Evolutionary conservation across 2,888 invertebrate genomes (phyloP).

Genomic region (Entomobrya proxima): DNA sequence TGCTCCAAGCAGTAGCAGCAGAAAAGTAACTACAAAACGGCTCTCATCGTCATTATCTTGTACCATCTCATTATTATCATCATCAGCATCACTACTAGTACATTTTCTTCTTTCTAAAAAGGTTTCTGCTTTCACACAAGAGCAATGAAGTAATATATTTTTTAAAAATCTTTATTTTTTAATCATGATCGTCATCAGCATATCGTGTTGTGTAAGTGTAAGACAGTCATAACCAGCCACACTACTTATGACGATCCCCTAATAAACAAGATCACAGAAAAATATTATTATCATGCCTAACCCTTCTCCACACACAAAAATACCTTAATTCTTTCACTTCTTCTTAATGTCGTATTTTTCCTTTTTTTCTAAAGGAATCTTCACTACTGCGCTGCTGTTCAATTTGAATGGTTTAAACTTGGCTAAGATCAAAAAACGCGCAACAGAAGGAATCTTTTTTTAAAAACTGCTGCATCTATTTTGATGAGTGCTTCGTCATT

Average conservation of each 20-base stretch:
- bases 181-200: conserved; percentile 23
- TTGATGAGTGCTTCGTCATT: conserved; percentile 41
- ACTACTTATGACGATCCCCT: not conserved
- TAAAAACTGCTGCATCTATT: not conserved
- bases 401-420: too few relatives aligned
- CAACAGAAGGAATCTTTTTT: not conserved
- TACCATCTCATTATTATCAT: conserved; percentile 4
- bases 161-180: conserved; percentile 4
- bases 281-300: too few relatives aligned
- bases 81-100: not conserved
- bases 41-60: conserved; percentile 38
- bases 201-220: not conserved
- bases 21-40: conserved; percentile 24
- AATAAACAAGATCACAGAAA: not conserved
- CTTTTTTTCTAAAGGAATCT: too few relatives aligned
- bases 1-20: conserved; percentile 60
- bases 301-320: not conserved
- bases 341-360: too few relatives aligned
- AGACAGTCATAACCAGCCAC: conserved; percentile 6
- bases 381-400: not conserved
- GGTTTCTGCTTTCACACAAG: conserved; percentile 17
- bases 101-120: not conserved
- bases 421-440: not conserved
- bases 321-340: too few relatives aligned
- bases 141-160: not conserved